Percentiles rank a stretch among this genome's conserved stretches.
phyloP scores from a whole-genome alignment of 2,888 invertebrate species.

The Philhelius pedissequus region DNA sequence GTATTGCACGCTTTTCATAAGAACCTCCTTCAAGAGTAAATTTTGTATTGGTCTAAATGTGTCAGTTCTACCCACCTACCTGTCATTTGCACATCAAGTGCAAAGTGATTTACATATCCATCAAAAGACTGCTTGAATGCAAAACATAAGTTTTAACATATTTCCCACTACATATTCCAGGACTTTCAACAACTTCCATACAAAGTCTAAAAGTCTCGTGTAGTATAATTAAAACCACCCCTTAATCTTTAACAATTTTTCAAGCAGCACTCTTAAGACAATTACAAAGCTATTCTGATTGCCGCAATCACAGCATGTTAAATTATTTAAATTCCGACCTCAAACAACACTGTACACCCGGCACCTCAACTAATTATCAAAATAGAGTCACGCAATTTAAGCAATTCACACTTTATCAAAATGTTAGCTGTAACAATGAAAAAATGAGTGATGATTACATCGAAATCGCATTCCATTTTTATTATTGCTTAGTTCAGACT shows the following conservation, averaged over 20 bases:
- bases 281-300: neutral
- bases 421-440: slow-evolving; percentile 5
- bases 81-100: no score
- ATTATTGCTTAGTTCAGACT: no score
- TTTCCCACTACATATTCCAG: neutral
- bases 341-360: neutral
- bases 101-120: no score
- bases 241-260: neutral
- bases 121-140: no score
- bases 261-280: neutral
- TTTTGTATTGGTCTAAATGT: no score
- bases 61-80: no score
- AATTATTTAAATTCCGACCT: neutral
- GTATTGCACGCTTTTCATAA: no score
- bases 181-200: neutral
- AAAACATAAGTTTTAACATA: neutral
- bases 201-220: neutral
- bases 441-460: slow-evolving; percentile 4
- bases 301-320: neutral
- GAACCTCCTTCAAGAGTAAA: no score
- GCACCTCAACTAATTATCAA: no score
- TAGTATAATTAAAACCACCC: neutral
- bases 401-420: slow-evolving; percentile 16
- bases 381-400: slow-evolving; percentile 8
- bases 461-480: neutral